These are phyloP conservation scores for Rhizoglyphus robini DNA, from an alignment of 1,140 invertebrate genomes.

Conservation along the genomic window DNA sequence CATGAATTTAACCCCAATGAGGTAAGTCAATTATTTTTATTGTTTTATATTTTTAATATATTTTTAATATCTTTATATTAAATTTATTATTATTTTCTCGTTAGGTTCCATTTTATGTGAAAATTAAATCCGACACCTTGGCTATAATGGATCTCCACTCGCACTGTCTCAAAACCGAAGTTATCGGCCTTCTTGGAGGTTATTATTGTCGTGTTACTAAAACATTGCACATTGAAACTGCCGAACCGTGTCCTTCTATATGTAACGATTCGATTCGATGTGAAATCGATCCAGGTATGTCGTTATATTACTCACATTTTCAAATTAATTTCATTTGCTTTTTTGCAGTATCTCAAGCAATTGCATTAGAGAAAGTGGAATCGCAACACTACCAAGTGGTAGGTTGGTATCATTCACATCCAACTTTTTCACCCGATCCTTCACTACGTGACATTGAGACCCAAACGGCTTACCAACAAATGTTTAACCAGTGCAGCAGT, in stretches of 20 bases:
- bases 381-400: constrained; percentile 38
- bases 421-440: constrained; percentile 46
- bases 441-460: constrained; percentile 47
- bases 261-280: constrained; percentile 48
- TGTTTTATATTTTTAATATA: no score
- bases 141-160: constrained; percentile 53
- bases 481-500: constrained; percentile 33
- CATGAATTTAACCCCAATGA: not conserved
- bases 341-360: constrained; percentile 40
- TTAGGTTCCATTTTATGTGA: constrained; percentile 47
- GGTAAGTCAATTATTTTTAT: no score
- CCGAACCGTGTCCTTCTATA: constrained; percentile 44
- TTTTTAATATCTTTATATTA: not conserved
- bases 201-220: constrained; percentile 24
- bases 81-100: not conserved
- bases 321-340: not conserved
- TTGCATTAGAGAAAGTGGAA: constrained; percentile 41
- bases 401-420: constrained; percentile 53
- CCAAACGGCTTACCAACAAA: constrained; percentile 43
- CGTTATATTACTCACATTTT: constrained; percentile 7
- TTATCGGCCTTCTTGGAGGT: constrained; percentile 56
- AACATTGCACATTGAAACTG: constrained; percentile 31
- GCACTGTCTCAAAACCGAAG: constrained; percentile 49
- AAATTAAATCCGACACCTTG: constrained; percentile 43
- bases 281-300: constrained; percentile 56